Evolutionary conservation across 2,797 vertebrate species (phyloP), one percentile per base, ranked within the genome.

Genomic region (Phyllotis vaccarum): DNA sequence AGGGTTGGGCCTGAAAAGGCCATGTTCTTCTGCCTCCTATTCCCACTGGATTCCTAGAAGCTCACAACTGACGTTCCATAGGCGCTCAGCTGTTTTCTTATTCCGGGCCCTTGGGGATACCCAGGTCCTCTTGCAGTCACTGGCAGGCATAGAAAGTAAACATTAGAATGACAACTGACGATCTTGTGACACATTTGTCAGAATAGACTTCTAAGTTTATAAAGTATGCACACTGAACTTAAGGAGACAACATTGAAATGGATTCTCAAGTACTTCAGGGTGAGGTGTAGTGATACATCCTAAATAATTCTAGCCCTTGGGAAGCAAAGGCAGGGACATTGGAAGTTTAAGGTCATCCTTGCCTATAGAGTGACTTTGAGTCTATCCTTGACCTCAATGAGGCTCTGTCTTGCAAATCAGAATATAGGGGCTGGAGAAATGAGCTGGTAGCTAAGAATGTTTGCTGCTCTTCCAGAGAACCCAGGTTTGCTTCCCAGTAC

Each of bases 11-110:
- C 68, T 78, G 17, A 56, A 24, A 56, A 58, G 86, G 37, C 82
- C 17, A 9, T 6, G n/a, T 58, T 72, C 92, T 88, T 40, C 96
- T 24, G 12, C 29, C 46, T 37, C 0, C n/a, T 68, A 99, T 97
- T 99, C 98, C 99, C 99, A 99, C 91, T 98, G 98, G 64, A 99
- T 99, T 27, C 98, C 99, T 3, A 99, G 99, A n/a, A 99, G 99
- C 91, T 99, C 99, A 83, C 99, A 99, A 98, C 99, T 99, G 97
- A 98, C 97, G 6, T 98, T 98, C 99, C 99, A 99, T 86, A 99
- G 98, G 82, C 98, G 98, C 95, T 98, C 98, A 0, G 99, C 99
- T 0, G 99, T 99, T 91, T 99, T 98, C 80, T 99, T 99, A 29
- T 99, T 99, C 75, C 99, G 97, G n/a, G 98, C 99, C 98, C 99